Evolutionary conservation across 2,888 invertebrate species (phyloP).

Genomic region (Gryllus longicercus): DNA sequence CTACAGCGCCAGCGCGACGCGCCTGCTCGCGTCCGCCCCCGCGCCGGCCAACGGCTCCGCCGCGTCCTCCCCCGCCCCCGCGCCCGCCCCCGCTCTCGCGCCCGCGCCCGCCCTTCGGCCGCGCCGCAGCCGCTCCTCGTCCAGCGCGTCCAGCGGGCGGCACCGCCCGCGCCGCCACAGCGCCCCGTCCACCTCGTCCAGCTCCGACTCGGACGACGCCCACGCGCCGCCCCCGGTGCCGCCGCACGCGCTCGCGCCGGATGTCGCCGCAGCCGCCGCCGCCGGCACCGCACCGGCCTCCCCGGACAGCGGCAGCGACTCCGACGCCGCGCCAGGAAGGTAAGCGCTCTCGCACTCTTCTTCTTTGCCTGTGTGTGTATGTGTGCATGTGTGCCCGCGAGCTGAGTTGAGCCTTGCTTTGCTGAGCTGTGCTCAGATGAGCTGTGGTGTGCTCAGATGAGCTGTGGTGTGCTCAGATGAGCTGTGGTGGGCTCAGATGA

Average conservation of each 20-base stretch:
- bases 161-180: background rate
- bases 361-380: no score
- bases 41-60: conserved; percentile 20
- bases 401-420: no score
- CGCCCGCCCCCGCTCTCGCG: no score
- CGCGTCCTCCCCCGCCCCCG: conserved; percentile 20
- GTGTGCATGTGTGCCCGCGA: no score
- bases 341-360: no score
- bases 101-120: conserved; percentile 26
- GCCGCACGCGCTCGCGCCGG: background rate
- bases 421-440: no score
- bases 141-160: background rate
- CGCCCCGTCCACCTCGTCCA: background rate
- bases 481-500: no score
- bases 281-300: background rate
- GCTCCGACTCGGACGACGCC: background rate
- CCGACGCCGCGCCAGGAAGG: conserved; percentile 20
- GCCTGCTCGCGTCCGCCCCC: conserved; percentile 22
- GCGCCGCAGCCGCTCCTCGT: background rate
- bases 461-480: no score
- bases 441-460: no score
- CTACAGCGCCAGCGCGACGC: conserved; percentile 32
- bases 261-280: background rate
- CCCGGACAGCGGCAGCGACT: background rate
- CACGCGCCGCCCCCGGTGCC: background rate